These are phyloP conservation scores for Rhinogobius similis DNA, from an alignment of 2,113 vertebrate species.

Conservation along the genomic window DNA sequence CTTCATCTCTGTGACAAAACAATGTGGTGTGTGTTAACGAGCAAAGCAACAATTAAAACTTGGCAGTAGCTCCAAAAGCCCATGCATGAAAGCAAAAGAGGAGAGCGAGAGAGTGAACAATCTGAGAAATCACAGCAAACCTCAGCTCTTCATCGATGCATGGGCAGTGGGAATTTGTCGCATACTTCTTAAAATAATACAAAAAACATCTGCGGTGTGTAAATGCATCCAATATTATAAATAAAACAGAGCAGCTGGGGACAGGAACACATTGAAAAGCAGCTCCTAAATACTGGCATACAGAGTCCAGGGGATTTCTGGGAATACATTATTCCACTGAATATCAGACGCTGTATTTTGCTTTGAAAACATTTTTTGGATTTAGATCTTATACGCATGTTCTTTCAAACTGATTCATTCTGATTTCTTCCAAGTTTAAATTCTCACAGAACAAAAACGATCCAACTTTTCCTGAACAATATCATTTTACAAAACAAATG, in stretches of 20 bases:
- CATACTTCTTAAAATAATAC: slow-evolving; percentile 52
- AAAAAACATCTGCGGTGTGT: slow-evolving; percentile 41
- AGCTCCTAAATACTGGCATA: neutral
- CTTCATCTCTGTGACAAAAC: neutral
- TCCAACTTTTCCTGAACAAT: neutral
- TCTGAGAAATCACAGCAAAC: slow-evolving; percentile 34
- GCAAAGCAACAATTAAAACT: slow-evolving; percentile 33
- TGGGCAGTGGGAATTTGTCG: slow-evolving; percentile 45
- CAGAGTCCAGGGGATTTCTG: neutral
- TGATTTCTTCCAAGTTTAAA: too few relatives aligned
- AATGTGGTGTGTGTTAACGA: slow-evolving; percentile 39
- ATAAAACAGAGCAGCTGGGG: neutral
- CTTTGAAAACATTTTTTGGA: too few relatives aligned
- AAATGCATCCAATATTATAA: neutral
- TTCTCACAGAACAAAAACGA: too few relatives aligned
- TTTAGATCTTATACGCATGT: too few relatives aligned
- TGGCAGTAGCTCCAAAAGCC: slow-evolving; percentile 17
- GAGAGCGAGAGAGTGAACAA: slow-evolving; percentile 11
- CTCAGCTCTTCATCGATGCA: slow-evolving; percentile 38
- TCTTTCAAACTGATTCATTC: too few relatives aligned
- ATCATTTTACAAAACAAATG: neutral
- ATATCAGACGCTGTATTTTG: too few relatives aligned
- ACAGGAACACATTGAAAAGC: neutral
- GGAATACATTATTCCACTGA: neutral
- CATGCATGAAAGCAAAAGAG: slow-evolving; percentile 1